phyloP scores from a whole-genome alignment of 2,113 vertebrate species.

The Gymnorhina tibicen region DNA sequence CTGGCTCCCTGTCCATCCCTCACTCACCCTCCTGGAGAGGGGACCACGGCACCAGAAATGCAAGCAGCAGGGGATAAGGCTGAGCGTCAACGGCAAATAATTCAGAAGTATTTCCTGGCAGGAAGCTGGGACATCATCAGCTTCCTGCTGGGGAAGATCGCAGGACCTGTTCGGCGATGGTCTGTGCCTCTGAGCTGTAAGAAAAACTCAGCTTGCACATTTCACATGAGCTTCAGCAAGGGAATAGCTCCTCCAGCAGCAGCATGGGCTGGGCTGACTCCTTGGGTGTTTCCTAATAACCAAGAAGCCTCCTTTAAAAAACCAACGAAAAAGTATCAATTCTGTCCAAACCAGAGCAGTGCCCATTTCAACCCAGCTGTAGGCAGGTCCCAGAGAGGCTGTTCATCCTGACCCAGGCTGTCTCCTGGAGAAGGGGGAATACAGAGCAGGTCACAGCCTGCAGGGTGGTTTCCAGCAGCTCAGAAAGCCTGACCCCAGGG shows the following conservation, averaged over 20 bases:
- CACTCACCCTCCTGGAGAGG: rapidly evolving
- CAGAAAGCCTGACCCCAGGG: background rate
- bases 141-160: background rate
- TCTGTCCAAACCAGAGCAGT: background rate
- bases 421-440: background rate
- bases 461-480: background rate
- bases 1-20: background rate
- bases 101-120: background rate
- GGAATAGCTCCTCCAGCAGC: background rate
- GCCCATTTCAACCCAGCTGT: background rate
- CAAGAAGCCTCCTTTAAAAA: background rate
- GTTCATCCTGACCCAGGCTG: background rate
- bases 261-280: rapidly evolving
- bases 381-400: background rate
- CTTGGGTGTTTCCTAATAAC: rapidly evolving
- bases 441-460: background rate
- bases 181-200: background rate
- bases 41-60: background rate
- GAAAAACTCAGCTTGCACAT: background rate
- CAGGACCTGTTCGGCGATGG: background rate
- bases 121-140: background rate
- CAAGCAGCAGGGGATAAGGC: background rate
- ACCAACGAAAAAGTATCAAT: too few species aligned
- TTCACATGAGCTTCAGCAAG: background rate
- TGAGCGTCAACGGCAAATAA: background rate